A percentile compares a stretch with the other conserved stretches of the same genome.
phyloP scores from a whole-genome alignment of 2,113 vertebrate genomes.

The Colistium nudipinnis region DNA sequence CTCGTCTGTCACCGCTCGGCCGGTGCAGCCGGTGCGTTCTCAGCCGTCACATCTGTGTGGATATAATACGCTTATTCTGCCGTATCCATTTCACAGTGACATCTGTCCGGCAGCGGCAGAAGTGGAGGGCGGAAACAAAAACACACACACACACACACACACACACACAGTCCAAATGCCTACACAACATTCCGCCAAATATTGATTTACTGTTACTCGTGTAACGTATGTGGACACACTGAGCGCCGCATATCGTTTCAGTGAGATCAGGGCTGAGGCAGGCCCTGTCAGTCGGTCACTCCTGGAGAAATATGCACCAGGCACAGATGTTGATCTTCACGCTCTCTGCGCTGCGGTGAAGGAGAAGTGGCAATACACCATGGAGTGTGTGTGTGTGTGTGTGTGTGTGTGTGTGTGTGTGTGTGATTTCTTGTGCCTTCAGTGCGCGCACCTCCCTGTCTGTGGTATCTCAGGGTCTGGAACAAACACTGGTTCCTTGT shows the following conservation, averaged over 20 bases:
- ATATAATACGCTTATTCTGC: slow-evolving; percentile 65
- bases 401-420: slow-evolving; percentile 16
- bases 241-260: slow-evolving; percentile 49
- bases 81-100: slow-evolving; percentile 77
- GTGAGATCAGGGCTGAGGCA: slow-evolving; percentile 59
- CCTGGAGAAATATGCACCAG: slow-evolving; percentile 15
- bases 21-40: slow-evolving; percentile 34
- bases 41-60: slow-evolving; percentile 67
- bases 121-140: slow-evolving; percentile 62
- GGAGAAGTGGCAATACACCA: slow-evolving; percentile 16
- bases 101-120: slow-evolving; percentile 71
- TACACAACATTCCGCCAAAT: slow-evolving; percentile 65
- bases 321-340: slow-evolving; percentile 19
- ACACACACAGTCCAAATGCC: slow-evolving; percentile 73
- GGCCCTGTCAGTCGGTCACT: slow-evolving; percentile 33
- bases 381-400: too few species aligned
- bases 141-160: too few species aligned
- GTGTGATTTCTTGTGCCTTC: slow-evolving; percentile 17
- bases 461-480: slow-evolving; percentile 73
- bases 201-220: slow-evolving; percentile 76
- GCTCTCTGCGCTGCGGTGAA: neutral
- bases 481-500: slow-evolving; percentile 80
- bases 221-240: slow-evolving; percentile 56
- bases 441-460: slow-evolving; percentile 64
- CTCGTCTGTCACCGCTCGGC: slow-evolving; percentile 25